Evolutionary conservation across 2,888 invertebrate genomes (phyloP).

Genomic region (Anarsia innoxiella): DNA sequence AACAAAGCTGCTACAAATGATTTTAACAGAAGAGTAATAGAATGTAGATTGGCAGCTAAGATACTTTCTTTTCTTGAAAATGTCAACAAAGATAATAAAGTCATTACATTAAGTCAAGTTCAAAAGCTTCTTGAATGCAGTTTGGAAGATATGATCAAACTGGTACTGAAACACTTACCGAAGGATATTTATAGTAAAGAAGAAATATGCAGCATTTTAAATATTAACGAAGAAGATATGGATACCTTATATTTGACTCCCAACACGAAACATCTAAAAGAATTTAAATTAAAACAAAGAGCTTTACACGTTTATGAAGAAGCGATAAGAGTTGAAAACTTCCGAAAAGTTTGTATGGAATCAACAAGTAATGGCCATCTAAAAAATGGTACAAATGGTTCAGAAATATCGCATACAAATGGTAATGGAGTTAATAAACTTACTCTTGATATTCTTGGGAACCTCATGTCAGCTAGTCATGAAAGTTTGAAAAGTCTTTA

Average conservation of each 20-base stretch:
- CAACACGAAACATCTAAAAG: constrained; percentile 78
- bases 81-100: constrained; percentile 77
- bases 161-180: constrained; percentile 78
- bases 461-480: constrained; percentile 93
- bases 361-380: constrained; percentile 35
- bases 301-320: constrained; percentile 94
- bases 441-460: constrained; percentile 78
- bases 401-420: constrained; percentile 19
- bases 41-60: constrained; percentile 94
- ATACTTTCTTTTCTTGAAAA: constrained; percentile 60
- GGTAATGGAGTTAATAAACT: constrained; percentile 22
- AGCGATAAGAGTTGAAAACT: constrained; percentile 87
- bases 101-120: constrained; percentile 81
- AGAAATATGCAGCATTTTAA: constrained; percentile 79
- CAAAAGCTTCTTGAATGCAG: constrained; percentile 79
- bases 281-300: constrained; percentile 88
- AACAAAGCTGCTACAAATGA: constrained; percentile 96
- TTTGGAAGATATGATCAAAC: constrained; percentile 80
- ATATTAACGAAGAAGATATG: constrained; percentile 76
- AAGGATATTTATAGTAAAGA: constrained; percentile 79
- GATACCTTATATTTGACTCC: constrained; percentile 60
- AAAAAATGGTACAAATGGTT: constrained; percentile 29
- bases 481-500: constrained; percentile 88
- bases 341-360: constrained; percentile 78
- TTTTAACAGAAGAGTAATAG: constrained; percentile 95